These are phyloP conservation scores for Ornithoptera alexandrae DNA, from an alignment of 2,888 invertebrate species.

Conservation along the genomic window DNA sequence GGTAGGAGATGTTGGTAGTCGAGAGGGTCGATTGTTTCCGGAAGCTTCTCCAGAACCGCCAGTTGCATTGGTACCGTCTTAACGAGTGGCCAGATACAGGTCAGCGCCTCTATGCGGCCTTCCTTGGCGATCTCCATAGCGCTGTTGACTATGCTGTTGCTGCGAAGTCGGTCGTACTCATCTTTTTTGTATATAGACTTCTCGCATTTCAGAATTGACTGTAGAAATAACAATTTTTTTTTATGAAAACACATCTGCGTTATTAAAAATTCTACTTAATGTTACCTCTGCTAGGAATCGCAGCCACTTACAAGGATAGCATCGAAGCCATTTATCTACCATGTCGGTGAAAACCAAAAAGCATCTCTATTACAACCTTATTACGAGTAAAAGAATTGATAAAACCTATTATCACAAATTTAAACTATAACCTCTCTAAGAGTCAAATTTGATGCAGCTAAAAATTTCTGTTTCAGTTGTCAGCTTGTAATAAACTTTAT, in stretches of 20 bases:
- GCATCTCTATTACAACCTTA: too few relatives aligned
- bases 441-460: too few relatives aligned
- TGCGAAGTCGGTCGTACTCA: constrained; percentile 85
- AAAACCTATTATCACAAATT: too few relatives aligned
- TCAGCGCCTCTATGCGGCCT: constrained; percentile 83
- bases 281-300: too few relatives aligned
- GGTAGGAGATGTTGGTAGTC: constrained; percentile 84
- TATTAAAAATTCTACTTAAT: too few relatives aligned
- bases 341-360: too few relatives aligned
- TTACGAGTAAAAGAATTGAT: too few relatives aligned
- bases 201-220: constrained; percentile 83
- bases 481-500: neutral
- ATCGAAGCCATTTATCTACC: too few relatives aligned
- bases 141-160: constrained; percentile 81
- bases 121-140: constrained; percentile 85
- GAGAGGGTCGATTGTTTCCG: constrained; percentile 85
- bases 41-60: constrained; percentile 83
- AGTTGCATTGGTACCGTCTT: constrained; percentile 80
- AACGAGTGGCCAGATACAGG: constrained; percentile 85
- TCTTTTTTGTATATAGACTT: constrained; percentile 82
- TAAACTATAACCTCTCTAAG: too few relatives aligned
- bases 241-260: too few relatives aligned
- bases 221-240: constrained; percentile 33
- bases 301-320: too few relatives aligned
- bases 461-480: too few relatives aligned